Evolutionary conservation across 2,888 invertebrate species (phyloP).

Genomic region (Eulithis testata): DNA sequence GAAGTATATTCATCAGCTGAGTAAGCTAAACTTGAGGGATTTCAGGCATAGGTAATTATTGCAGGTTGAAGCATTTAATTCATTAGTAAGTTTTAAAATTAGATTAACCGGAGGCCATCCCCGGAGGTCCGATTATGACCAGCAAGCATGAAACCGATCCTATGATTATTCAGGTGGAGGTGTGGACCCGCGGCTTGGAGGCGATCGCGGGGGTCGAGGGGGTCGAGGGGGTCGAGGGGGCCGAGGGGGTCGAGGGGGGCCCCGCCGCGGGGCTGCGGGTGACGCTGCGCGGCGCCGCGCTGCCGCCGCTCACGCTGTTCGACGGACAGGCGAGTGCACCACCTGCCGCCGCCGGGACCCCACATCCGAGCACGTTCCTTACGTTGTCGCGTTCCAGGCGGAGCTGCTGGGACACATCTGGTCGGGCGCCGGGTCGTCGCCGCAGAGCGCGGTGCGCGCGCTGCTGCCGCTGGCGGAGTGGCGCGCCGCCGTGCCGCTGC

Average conservation of each 20-base stretch:
- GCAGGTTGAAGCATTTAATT: no score
- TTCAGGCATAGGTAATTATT: no score
- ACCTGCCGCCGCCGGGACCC: slow-evolving; percentile 52
- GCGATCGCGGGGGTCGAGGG: slow-evolving; percentile 43
- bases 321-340: slow-evolving; percentile 23
- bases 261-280: slow-evolving; percentile 57
- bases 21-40: no score
- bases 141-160: no score
- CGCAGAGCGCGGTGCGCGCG: slow-evolving; percentile 64
- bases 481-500: slow-evolving; percentile 43
- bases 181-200: slow-evolving; percentile 62
- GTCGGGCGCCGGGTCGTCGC: slow-evolving; percentile 66
- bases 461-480: slow-evolving; percentile 41
- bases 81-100: no score
- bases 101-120: no score
- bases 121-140: no score
- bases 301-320: slow-evolving; percentile 30
- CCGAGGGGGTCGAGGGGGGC: slow-evolving; percentile 42
- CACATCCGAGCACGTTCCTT: no score
- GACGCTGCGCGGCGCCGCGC: slow-evolving; percentile 56
- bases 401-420: slow-evolving; percentile 72
- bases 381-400: background rate
- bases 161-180: slow-evolving; percentile 47
- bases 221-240: slow-evolving; percentile 34
- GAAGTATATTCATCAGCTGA: no score